Base-by-base conservation (phyloP, 2,113 vertebrate species). In the Nyctibius bracteatus region DNA sequence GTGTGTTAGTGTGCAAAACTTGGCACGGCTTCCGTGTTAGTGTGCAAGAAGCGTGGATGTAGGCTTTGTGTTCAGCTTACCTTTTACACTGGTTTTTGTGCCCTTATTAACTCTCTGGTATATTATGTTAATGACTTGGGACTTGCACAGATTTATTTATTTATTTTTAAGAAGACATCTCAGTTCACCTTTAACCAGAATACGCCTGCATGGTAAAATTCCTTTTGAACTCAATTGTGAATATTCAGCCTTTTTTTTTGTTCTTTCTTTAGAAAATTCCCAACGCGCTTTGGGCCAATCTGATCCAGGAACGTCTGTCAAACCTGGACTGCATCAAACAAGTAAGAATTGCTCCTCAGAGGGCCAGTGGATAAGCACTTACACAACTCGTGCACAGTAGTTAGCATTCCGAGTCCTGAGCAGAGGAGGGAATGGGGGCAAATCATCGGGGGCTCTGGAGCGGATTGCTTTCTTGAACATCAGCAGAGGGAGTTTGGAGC, bases 231-330 rank as follows among this genome's bases (percentile, higher is more conserved):
- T 91, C 75, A 55, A n/a, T 68, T 88, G 68, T 82, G 61, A 88
- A 87, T 83, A 93, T 91, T 89, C 70, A 73, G 71, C 78, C 35
- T 73, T 71, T 94, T 71, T 94, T 73, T 79, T 51, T 81, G 12
- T 88, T 94, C 67, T 91, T 94, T 96, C 74, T 96, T 82, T 88
- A 99, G 99, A 96, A 95, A 47, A 85, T 98, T 96, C 98, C 99
- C 54, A 95, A 71, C 5, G 73, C 82, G 20, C 85, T 98, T 88
- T 98, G 99, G 97, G 84, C 97, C 88, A 78, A 55, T 27, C 91
- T 99, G 98, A 86, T 99, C 46, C 97, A 97, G 78, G 98, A 98
- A 44, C 98, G 99, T 52, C 98, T 99, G 96, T 95, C 82, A 17
- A 95, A 98, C 6, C 88, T 92, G 6, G 99, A 99, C 98, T 99